These are phyloP conservation scores for Pocillopora grandis DNA, from an alignment of 92 coral and sea anemone genomes.

Conservation along the genomic window DNA sequence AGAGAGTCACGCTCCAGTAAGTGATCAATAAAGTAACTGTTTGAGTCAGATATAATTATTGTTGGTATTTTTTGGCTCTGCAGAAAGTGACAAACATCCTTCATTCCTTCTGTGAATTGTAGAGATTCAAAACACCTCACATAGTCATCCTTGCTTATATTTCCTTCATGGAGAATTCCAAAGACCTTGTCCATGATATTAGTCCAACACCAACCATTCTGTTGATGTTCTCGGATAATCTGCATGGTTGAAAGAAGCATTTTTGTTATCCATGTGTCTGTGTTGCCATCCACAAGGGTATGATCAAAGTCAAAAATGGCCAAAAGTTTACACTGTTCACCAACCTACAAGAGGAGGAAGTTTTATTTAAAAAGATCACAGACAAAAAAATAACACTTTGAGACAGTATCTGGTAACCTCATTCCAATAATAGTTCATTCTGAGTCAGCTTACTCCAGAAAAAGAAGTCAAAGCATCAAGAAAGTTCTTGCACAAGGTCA, in stretches of 20 bases:
- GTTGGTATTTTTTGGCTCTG: constrained; percentile 48
- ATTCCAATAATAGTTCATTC: too few relatives aligned
- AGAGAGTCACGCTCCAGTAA: constrained; percentile 67
- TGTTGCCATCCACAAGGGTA: constrained; percentile 92
- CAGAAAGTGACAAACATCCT: constrained; percentile 76
- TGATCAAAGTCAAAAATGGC: constrained; percentile 95
- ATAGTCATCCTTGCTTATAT: constrained; percentile 63
- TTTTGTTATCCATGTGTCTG: constrained; percentile 96
- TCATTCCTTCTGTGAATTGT: constrained; percentile 87
- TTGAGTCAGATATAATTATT: constrained; percentile 92
- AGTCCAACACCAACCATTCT: constrained; percentile 87
- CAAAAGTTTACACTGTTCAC: constrained; percentile 32
- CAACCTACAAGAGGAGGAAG: not conserved
- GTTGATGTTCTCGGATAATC: constrained; percentile 49
- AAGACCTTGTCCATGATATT: constrained; percentile 85
- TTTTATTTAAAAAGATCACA: too few relatives aligned
- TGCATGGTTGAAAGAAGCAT: constrained; percentile 57
- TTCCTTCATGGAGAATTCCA: constrained; percentile 57
- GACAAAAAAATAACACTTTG: too few relatives aligned
- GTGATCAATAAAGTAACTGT: constrained; percentile 86
- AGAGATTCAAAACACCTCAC: constrained; percentile 81
- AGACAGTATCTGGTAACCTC: too few relatives aligned
- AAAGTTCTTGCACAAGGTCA: too few relatives aligned
- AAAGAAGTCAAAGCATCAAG: too few relatives aligned
- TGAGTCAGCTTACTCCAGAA: too few relatives aligned